Evolutionary conservation across 1,140 invertebrate genomes (phyloP), one percentile per base, ranked within the genome.

Genomic region (Drosophila ananassae): DNA sequence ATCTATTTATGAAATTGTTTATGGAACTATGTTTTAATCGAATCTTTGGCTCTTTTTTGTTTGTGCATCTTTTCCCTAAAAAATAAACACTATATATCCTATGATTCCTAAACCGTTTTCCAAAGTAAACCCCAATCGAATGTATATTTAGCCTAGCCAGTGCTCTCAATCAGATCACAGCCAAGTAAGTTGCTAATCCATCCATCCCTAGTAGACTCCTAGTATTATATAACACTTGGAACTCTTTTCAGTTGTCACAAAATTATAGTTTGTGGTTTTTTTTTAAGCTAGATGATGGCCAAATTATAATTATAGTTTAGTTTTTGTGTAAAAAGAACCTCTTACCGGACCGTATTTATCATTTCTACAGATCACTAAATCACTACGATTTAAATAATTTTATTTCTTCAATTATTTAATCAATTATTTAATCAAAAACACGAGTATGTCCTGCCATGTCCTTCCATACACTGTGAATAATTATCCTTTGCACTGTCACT

Each of bases 71-170:
- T 61, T 44, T 46, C 58, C 62, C 53, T 30, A 39, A 50, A 21
- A 34, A 8, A 32, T 2, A 10, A n/a, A 37, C 6, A 37, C 3
- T n/a, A 13, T 13, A 41, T 3, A 13, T 17, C 44, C 44, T 12
- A 12, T 37, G 34, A 37, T 22, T 25, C 59, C 69, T 51, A 13
- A 51, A 47, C 56, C 34, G 3, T 37, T n/a, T 37, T 37, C 60
- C 50, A 47, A 51, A 54, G 50, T 73, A 63, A 64, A 50, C 62
- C 66, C 25, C 60, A 54, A 50, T n/a, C 50, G 63, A 83, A 64
- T 69, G 72, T 67, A 41, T 77, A 89, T 87, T 79, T 87, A 87
- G 82, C 82, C 78, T 89, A 89, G 74, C 83, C 87, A 87, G 79
- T 80, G 82, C 62, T 68, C 85, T 82, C 80, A 61, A 68, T 72